phyloP scores from a whole-genome alignment of 2,797 vertebrate genomes.

The Pelobates cultripes region DNA sequence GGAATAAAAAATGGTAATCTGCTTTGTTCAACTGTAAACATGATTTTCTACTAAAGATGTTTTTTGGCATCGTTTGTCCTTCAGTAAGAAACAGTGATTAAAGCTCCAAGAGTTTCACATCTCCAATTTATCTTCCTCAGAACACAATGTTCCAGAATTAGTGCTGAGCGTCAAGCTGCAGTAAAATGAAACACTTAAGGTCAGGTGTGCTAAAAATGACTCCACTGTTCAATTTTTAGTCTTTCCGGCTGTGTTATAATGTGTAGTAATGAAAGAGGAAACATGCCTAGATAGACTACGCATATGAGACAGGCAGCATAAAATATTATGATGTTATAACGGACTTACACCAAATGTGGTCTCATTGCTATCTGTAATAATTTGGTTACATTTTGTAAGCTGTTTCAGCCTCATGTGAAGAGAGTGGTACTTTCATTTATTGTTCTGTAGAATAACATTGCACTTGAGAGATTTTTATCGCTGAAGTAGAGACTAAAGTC shows the following conservation, averaged over 20 bases:
- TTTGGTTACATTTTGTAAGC: no score
- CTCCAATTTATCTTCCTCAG: constrained; percentile 64
- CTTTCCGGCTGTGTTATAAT: constrained; percentile 31
- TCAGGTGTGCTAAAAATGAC: constrained; percentile 47
- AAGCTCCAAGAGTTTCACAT: constrained; percentile 68
- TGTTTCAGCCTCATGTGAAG: no score
- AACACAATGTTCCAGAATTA: constrained; percentile 66
- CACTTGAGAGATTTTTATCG: no score
- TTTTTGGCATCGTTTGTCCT: not conserved
- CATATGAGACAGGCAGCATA: not conserved
- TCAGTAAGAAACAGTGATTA: constrained; percentile 66
- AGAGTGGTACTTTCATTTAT: no score
- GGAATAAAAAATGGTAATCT: no score
- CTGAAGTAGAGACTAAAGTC: no score
- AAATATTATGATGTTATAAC: not conserved
- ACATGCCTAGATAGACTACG: constrained; percentile 19
- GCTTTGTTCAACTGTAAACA: no score
- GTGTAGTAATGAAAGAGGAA: constrained; percentile 24
- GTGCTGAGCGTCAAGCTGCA: constrained; percentile 59
- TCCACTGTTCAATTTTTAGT: constrained; percentile 41
- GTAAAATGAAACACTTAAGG: constrained; percentile 61
- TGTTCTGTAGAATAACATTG: no score
- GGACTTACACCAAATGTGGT: not conserved
- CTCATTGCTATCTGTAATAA: no score
- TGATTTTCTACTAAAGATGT: no score